These are phyloP conservation scores for Nezara viridula DNA, from an alignment of 2,888 invertebrate species.

Conservation along the genomic window DNA sequence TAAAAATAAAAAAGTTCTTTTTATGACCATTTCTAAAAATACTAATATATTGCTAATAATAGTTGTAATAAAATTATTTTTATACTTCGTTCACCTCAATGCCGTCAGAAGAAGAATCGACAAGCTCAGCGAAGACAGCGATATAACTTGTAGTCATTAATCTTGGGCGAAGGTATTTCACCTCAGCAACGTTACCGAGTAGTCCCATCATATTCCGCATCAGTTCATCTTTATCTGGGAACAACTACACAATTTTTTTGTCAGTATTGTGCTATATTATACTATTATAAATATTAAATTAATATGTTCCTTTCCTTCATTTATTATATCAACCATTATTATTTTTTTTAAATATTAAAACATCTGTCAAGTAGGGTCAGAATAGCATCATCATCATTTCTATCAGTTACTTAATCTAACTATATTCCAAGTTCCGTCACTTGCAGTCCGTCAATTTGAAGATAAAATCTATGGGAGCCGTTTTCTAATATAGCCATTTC, in stretches of 20 bases:
- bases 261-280: not conserved
- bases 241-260: conserved; percentile 74
- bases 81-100: conserved; percentile 81
- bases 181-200: conserved; percentile 96
- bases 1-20: too few relatives aligned
- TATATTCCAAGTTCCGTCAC: too few relatives aligned
- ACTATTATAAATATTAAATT: not conserved
- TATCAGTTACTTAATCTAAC: too few relatives aligned
- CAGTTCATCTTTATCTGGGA: conserved; percentile 89
- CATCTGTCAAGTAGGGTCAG: too few relatives aligned
- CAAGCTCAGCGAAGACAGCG: conserved; percentile 85
- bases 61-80: not conserved
- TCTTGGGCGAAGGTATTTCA: conserved; percentile 82
- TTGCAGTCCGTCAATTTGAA: too few relatives aligned
- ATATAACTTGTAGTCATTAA: conserved; percentile 90
- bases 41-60: too few relatives aligned
- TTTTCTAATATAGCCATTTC: too few relatives aligned
- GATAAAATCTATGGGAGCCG: too few relatives aligned
- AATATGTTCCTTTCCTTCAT: not conserved
- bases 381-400: too few relatives aligned
- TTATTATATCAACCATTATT: too few relatives aligned
- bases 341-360: too few relatives aligned
- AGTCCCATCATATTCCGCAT: conserved; percentile 98
- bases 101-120: conserved; percentile 90
- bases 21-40: too few relatives aligned